phyloP scores from a whole-genome alignment of 2,797 vertebrate species.

The Ptychadena robeensis region DNA sequence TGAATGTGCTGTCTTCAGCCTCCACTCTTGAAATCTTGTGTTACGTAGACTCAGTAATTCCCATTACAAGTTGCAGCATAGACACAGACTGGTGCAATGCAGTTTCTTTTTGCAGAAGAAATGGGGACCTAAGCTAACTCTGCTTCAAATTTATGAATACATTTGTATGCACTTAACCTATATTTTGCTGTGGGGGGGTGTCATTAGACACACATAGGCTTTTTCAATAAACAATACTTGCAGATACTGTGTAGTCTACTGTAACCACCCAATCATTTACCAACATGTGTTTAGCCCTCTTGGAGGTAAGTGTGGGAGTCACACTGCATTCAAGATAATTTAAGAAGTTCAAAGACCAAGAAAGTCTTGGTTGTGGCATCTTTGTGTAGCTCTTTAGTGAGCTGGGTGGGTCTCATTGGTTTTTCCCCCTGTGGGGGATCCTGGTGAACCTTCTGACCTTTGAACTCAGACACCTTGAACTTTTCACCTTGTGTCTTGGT shows the following conservation, averaged over 20 bases:
- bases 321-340: too few relatives aligned
- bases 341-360: too few relatives aligned
- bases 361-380: too few relatives aligned
- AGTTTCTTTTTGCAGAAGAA: slow-evolving; percentile 24
- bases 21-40: slow-evolving; percentile 60
- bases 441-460: too few relatives aligned
- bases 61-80: slow-evolving; percentile 48
- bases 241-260: neutral
- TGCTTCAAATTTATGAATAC: neutral
- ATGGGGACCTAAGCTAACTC: neutral
- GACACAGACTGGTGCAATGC: slow-evolving; percentile 40
- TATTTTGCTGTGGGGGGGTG: neutral
- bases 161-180: neutral
- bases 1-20: slow-evolving; percentile 60
- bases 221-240: neutral
- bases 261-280: neutral
- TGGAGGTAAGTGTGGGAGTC: too few relatives aligned
- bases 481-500: too few relatives aligned
- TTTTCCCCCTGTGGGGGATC: too few relatives aligned
- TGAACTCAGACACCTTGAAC: too few relatives aligned
- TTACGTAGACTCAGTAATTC: slow-evolving; percentile 55
- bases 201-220: neutral
- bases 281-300: too few relatives aligned
- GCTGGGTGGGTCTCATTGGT: too few relatives aligned
- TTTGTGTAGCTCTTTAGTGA: too few relatives aligned